Conservation (phyloP, 2,888 invertebrate species). For the Lathronympha strigana region DNA sequence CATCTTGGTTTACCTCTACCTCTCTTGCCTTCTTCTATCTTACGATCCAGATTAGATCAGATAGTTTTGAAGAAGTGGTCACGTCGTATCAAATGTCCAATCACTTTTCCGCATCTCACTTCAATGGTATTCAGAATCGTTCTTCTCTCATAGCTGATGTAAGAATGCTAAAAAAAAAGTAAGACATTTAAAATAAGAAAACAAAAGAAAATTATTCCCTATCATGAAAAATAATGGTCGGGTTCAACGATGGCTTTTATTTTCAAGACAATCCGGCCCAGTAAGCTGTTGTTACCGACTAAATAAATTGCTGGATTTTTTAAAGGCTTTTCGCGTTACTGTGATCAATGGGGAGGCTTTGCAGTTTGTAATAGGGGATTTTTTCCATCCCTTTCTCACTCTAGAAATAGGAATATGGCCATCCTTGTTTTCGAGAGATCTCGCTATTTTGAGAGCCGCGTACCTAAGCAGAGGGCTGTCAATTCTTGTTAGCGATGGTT, state of each 20-base stretch:
- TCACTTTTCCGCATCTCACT: too few species aligned
- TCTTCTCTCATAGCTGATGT: not conserved
- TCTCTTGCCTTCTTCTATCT: too few species aligned
- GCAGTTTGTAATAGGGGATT: constrained; percentile 74
- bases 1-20: too few species aligned
- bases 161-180: not conserved
- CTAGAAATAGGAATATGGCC: constrained; percentile 45
- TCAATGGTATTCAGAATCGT: too few species aligned
- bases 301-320: constrained; percentile 81
- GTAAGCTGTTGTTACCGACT: constrained; percentile 69
- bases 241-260: constrained; percentile 42
- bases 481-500: constrained; percentile 72
- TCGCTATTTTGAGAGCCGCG: constrained; percentile 62
- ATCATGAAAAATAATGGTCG: constrained; percentile 37
- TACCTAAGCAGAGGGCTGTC: constrained; percentile 66
- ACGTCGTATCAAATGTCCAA: too few species aligned
- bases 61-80: too few species aligned
- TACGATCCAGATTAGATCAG: too few species aligned
- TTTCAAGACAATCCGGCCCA: constrained; percentile 51
- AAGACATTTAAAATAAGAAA: constrained; percentile 28
- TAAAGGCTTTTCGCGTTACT: constrained; percentile 77
- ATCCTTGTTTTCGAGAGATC: constrained; percentile 56
- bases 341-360: constrained; percentile 79
- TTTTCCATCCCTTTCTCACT: constrained; percentile 57
- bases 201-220: constrained; percentile 39